Conservation (phyloP, 2,113 vertebrate genomes). For the Channa argus region DNA sequence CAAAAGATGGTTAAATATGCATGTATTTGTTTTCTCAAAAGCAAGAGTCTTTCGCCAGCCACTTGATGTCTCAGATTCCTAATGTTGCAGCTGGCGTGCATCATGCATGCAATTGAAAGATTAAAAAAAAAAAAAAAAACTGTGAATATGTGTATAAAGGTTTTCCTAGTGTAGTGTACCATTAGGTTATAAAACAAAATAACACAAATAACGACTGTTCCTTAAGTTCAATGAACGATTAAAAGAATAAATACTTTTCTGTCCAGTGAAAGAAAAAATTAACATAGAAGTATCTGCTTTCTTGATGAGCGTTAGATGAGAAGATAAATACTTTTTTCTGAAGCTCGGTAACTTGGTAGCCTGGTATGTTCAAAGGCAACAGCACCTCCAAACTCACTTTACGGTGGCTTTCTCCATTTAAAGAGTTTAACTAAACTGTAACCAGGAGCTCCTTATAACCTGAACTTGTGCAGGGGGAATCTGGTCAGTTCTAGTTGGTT, state of each 20-base stretch:
- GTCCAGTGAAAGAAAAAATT: constrained; percentile 1
- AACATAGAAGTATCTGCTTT: background rate
- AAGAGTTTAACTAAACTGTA: no score
- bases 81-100: constrained; percentile 19
- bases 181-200: constrained; percentile 33
- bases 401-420: no score
- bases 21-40: constrained; percentile 21
- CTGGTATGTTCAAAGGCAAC: no score
- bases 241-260: background rate
- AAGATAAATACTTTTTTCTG: background rate
- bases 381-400: no score
- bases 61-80: constrained; percentile 13
- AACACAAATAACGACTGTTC: constrained; percentile 18
- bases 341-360: no score
- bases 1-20: constrained; percentile 26
- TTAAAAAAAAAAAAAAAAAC: background rate
- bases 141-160: background rate
- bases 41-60: constrained; percentile 29
- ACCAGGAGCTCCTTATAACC: no score
- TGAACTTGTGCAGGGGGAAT: no score
- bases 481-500: no score
- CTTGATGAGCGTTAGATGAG: background rate
- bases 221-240: constrained; percentile 13
- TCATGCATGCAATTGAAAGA: constrained; percentile 35
- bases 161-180: constrained; percentile 60